phyloP scores from a whole-genome alignment of 1,140 invertebrate genomes.

The Drosophila eugracilis region DNA sequence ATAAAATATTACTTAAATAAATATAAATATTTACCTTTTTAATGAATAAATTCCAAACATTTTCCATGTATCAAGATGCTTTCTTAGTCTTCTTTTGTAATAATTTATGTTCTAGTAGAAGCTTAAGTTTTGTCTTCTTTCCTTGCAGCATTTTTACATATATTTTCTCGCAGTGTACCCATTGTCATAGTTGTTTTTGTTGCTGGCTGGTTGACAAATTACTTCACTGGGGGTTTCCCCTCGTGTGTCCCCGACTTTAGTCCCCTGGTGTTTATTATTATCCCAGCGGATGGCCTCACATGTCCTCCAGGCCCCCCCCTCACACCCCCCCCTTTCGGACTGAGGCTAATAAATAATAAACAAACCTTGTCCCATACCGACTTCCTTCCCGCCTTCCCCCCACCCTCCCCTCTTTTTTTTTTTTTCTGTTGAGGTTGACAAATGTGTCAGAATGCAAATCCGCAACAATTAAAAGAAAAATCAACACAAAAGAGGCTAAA shows the following conservation, averaged over 20 bases:
- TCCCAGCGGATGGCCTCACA: conserved; percentile 70
- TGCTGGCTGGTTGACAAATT: conserved; percentile 64
- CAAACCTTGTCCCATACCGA: conserved; percentile 36
- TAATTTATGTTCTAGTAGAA: too few species aligned
- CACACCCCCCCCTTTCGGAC: conserved; percentile 7
- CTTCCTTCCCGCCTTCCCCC: conserved; percentile 15
- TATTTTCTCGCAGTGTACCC: conserved; percentile 5
- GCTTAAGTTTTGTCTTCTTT: background rate
- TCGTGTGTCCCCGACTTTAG: background rate
- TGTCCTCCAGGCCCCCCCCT: conserved; percentile 40
- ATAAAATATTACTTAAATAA: too few species aligned
- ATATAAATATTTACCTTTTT: too few species aligned
- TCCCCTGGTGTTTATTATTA: conserved; percentile 73
- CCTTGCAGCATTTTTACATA: background rate
- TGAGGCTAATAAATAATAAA: conserved; percentile 80
- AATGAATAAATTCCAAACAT: too few species aligned
- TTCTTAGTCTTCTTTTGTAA: too few species aligned
- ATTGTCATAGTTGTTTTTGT: conserved; percentile 39
- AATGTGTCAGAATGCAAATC: conserved; percentile 85
- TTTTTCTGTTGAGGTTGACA: conserved; percentile 82
- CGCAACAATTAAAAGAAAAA: conserved; percentile 85
- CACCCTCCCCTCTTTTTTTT: background rate
- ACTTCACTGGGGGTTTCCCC: conserved; percentile 44
- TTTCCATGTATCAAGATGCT: too few species aligned
- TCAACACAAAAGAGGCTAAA: conserved; percentile 74